phyloP scores from a whole-genome alignment of 2,797 vertebrate genomes.

The Mus spretus region DNA sequence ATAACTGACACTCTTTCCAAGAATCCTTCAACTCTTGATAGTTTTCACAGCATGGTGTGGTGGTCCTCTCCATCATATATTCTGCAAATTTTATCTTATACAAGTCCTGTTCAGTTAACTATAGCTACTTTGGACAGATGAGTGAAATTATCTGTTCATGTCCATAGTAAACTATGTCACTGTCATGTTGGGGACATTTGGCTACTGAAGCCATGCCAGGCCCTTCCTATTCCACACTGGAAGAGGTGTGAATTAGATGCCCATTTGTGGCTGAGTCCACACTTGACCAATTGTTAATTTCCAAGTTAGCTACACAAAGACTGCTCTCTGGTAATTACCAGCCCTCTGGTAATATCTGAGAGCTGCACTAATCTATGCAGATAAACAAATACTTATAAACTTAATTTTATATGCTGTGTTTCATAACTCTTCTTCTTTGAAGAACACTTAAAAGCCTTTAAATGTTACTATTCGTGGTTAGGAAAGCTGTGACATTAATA shows the following conservation, averaged over 20 bases:
- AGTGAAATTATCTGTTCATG: background rate
- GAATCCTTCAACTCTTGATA: background rate
- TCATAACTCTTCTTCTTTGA: background rate
- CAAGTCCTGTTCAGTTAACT: background rate
- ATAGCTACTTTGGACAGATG: background rate
- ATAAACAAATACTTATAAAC: background rate
- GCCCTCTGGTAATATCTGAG: background rate
- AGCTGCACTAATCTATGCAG: background rate
- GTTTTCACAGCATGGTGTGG: background rate
- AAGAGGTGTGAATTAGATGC: background rate
- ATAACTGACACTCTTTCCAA: no score
- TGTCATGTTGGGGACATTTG: no score
- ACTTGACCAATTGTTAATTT: background rate
- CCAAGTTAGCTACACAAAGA: background rate
- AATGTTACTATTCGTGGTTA: background rate
- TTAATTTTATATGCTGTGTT: background rate
- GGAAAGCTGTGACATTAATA: background rate
- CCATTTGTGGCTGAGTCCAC: no score
- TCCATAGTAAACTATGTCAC: background rate
- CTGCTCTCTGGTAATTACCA: background rate
- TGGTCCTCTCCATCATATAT: background rate
- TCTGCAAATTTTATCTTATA: background rate
- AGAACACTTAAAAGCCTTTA: background rate
- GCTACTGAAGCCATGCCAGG: no score
- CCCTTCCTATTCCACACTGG: background rate